Base-by-base conservation (phyloP, 1,140 invertebrate species). In the Aphelenchoides besseyi region DNA sequence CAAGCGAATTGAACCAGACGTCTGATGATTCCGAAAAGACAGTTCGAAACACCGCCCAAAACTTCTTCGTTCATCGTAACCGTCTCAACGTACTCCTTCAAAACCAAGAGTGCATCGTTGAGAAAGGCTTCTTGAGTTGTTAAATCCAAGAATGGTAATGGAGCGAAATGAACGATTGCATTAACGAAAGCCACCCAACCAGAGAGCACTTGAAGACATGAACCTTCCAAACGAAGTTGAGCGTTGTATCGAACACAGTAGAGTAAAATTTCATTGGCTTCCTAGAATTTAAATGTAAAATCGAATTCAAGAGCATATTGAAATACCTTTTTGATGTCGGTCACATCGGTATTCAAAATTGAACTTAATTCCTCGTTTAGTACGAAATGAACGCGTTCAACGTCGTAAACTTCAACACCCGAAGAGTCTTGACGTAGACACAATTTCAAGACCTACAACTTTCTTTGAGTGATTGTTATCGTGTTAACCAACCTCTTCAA, bases 161-260 rank as follows among this genome's bases (percentile, higher is more conserved):
- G 63, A 8, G 63, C 30, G 32, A 66, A 66, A 33, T n/a, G 36
- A 12, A 66, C 30, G 30, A 66, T 3, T 8, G 26, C 63, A 37
- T 66, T 66, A 23, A 66, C 32, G 16, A 66, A 37, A 41, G 63
- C 63, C 16, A 66, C 30, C 63, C 63, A 66, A 12, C 26, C 63
- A 0, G 63, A 66, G 16, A 66, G 30, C 30, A 66, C 32, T 8
- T 66, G 63, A n/a, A 66, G 16, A 53, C 63, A 66, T 33, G 63
- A 66, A 2, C 63, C 63, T 66, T 66, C 63, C 16, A 66, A 3
- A 16, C 63, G 30, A 23, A 12, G 0, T 29, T 66, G 63, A 8
- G 63, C 63, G 30, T 66, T 66, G 8, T 66, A 66, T 66, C 36
- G 63, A 3, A 66, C 63, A 30, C 63, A 66, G 30, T 66, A 66